These are phyloP conservation scores for Xanthorhoe designata DNA, from an alignment of 2,888 invertebrate genomes.

Conservation along the genomic window DNA sequence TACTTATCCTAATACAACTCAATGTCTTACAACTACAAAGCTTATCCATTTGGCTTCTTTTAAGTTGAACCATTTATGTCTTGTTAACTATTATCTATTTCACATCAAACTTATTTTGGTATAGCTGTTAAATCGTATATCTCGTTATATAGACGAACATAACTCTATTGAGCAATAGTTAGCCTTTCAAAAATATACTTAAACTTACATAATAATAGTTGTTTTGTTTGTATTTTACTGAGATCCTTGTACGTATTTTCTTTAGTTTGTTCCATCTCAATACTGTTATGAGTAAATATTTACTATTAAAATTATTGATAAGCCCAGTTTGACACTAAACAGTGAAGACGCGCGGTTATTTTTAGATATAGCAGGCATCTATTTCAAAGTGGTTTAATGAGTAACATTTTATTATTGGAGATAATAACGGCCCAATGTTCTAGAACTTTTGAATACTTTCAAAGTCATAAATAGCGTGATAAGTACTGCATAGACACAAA, in stretches of 20 bases:
- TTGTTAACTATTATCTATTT: conserved; percentile 66
- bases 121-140: conserved; percentile 59
- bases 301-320: conserved; percentile 36
- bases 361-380: background rate
- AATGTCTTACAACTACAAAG: conserved; percentile 68
- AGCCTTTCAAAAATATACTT: conserved; percentile 52
- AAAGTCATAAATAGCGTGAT: background rate
- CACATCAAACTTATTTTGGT: conserved; percentile 75
- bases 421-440: background rate
- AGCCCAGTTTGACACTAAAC: conserved; percentile 19
- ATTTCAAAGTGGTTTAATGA: background rate
- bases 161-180: conserved; percentile 41
- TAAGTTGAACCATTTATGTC: conserved; percentile 85
- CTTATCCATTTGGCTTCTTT: conserved; percentile 85
- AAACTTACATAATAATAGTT: conserved; percentile 61
- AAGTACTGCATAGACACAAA: background rate
- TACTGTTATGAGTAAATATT: conserved; percentile 65
- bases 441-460: background rate
- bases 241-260: conserved; percentile 69
- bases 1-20: conserved; percentile 50
- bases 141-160: conserved; percentile 25
- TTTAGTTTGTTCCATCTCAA: conserved; percentile 75
- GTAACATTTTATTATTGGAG: background rate
- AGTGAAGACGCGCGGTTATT: background rate
- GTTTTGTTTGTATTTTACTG: conserved; percentile 72